A percentile compares a stretch with the other conserved stretches of the same genome.
Conservation (phyloP, 2,113 vertebrate species). For the Echinops telfairi region DNA sequence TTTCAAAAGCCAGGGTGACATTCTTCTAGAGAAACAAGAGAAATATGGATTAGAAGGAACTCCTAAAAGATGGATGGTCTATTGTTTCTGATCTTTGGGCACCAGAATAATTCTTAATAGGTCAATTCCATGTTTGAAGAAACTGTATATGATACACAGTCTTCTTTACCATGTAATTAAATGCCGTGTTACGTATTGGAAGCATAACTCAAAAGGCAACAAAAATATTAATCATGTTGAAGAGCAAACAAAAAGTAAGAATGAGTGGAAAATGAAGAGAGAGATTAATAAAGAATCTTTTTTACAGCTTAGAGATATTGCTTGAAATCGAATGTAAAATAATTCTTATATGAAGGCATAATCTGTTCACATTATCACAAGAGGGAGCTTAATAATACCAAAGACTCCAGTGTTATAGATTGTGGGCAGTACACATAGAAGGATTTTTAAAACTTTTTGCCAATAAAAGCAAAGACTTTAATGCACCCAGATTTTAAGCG, state of each 20-base stretch:
- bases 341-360: conserved; percentile 1
- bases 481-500: conserved; percentile 49
- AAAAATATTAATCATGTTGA: conserved; percentile 36
- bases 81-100: conserved; percentile 72
- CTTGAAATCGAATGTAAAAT: conserved; percentile 62
- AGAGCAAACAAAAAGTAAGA: not conserved
- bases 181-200: conserved; percentile 6
- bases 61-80: conserved; percentile 77
- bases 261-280: not conserved
- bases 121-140: conserved; percentile 60
- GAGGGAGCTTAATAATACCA: conserved; percentile 12
- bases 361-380: conserved; percentile 53
- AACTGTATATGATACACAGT: not conserved
- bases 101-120: conserved; percentile 75
- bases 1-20: conserved; percentile 74
- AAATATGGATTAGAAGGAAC: conserved; percentile 72
- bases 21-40: conserved; percentile 81
- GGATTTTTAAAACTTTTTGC: conserved; percentile 65
- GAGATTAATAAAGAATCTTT: conserved; percentile 13
- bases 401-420: conserved; percentile 40
- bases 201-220: not conserved
- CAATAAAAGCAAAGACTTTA: conserved; percentile 75
- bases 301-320: conserved; percentile 9
- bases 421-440: conserved; percentile 56
- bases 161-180: conserved; percentile 1